phyloP scores from a whole-genome alignment of 2,797 vertebrate species.

The Bucorvus abyssinicus region DNA sequence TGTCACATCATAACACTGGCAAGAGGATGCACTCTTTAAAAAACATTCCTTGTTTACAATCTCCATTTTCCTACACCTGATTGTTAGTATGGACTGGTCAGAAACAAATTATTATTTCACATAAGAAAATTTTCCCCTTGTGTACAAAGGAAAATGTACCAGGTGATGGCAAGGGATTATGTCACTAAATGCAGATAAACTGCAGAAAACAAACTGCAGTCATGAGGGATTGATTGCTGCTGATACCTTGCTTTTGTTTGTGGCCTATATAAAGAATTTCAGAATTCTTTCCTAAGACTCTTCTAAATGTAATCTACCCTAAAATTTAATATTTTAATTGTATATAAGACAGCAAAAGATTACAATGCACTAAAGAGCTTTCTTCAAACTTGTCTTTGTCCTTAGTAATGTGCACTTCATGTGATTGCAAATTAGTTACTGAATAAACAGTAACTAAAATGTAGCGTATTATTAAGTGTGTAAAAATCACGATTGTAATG shows the following conservation, averaged over 20 bases:
- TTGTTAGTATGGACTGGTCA: background rate
- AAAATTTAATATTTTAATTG: background rate
- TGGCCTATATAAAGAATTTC: background rate
- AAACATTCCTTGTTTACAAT: background rate
- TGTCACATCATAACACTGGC: background rate
- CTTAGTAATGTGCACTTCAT: background rate
- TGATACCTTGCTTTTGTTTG: background rate
- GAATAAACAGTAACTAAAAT: background rate
- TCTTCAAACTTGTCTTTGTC: background rate
- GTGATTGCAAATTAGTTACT: background rate
- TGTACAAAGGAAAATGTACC: background rate
- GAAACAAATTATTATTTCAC: background rate
- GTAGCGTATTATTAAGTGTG: background rate
- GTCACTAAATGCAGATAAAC: background rate
- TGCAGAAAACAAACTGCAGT: background rate
- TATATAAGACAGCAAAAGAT: background rate
- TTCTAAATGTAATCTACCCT: background rate
- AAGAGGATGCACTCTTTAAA: background rate
- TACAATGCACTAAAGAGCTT: background rate
- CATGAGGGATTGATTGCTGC: background rate
- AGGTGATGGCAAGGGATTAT: background rate
- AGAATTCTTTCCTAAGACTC: background rate
- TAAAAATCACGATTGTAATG: background rate
- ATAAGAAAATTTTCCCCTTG: background rate
- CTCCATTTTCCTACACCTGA: background rate